These are phyloP conservation scores for Ostrea edulis DNA, from an alignment of 1,140 invertebrate genomes.

Conservation along the genomic window DNA sequence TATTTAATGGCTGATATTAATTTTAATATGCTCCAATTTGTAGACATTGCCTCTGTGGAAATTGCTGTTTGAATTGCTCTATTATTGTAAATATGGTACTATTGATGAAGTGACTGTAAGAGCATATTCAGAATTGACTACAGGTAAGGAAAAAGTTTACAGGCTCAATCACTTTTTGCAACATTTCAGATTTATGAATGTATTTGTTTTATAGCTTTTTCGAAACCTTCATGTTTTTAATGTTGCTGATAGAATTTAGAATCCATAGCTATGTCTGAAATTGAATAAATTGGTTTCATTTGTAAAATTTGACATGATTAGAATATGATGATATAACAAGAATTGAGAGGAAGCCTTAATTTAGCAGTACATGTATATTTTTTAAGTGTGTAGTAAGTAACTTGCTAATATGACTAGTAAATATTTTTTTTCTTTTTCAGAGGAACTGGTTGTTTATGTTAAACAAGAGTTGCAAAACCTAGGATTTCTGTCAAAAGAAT, in stretches of 20 bases:
- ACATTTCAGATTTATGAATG: too few species aligned
- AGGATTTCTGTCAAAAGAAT: slow-evolving; percentile 66
- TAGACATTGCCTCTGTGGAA: slow-evolving; percentile 67
- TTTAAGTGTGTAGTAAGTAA: too few species aligned
- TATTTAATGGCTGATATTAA: too few species aligned
- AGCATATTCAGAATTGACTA: slow-evolving; percentile 61
- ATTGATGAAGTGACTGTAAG: slow-evolving; percentile 66
- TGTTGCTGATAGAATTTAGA: too few species aligned
- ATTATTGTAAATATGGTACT: slow-evolving; percentile 65
- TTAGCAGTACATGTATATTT: too few species aligned
- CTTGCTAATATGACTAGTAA: not conserved
- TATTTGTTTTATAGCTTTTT: too few species aligned
- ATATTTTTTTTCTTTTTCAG: slow-evolving; percentile 48
- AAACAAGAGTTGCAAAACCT: slow-evolving; percentile 66
- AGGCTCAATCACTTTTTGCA: not conserved
- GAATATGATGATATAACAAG: too few species aligned
- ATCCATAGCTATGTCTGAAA: too few species aligned
- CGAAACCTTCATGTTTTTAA: too few species aligned
- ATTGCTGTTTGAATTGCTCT: slow-evolving; percentile 71
- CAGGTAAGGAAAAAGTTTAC: slow-evolving; percentile 51
- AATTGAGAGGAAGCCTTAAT: too few species aligned
- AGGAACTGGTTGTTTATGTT: slow-evolving; percentile 68
- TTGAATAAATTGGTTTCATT: too few species aligned
- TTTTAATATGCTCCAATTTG: not conserved
- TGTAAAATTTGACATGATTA: too few species aligned